phyloP scores from a whole-genome alignment of 2,113 vertebrate species.

The Furnarius figulus region DNA sequence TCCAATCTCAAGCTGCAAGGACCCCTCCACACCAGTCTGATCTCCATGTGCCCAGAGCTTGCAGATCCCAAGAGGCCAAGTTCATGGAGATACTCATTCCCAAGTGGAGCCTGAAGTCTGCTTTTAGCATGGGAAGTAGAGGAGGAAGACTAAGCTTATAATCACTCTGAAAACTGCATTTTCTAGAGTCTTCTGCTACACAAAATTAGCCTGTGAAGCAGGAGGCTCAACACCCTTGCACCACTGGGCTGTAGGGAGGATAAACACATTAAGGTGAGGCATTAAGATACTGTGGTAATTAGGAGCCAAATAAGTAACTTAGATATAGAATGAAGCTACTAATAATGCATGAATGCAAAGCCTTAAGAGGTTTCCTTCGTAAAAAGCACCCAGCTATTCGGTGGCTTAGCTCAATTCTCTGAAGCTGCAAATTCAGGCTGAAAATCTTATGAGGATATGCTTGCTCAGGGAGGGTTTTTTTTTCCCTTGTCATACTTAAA shows the following conservation, averaged over 20 bases:
- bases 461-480: not conserved
- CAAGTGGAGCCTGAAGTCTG: not conserved
- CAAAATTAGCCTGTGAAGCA: not conserved
- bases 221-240: not conserved
- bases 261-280: slow-evolving; percentile 35
- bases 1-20: not conserved
- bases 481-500: slow-evolving; percentile 3
- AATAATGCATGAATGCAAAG: slow-evolving; percentile 70
- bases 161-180: not conserved
- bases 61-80: not conserved
- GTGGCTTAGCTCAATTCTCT: slow-evolving; percentile 47
- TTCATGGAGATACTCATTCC: not conserved
- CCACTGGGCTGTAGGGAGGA: slow-evolving; percentile 12
- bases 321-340: slow-evolving; percentile 57
- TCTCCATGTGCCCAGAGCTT: not conserved
- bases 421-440: slow-evolving; percentile 45
- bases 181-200: not conserved
- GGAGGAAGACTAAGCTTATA: not conserved
- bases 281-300: slow-evolving; percentile 57
- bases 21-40: not conserved
- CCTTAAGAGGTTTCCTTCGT: slow-evolving; percentile 47
- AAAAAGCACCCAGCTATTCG: slow-evolving; percentile 18
- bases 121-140: not conserved
- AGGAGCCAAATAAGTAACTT: slow-evolving; percentile 45
- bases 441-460: slow-evolving; percentile 24